Conservation (phyloP, 2,888 invertebrate species). For the Drosophila niveifrons region DNA sequence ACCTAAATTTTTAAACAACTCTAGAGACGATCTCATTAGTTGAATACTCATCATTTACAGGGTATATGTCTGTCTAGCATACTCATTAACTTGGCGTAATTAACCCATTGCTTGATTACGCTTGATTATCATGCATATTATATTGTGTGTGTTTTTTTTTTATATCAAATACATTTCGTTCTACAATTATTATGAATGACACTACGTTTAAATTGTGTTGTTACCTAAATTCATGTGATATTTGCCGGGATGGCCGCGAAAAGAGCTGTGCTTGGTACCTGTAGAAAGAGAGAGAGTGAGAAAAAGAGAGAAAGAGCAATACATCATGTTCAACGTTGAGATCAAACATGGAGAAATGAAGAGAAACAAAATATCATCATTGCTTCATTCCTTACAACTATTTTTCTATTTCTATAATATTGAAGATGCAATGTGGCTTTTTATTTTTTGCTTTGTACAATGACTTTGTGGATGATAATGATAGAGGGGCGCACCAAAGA, state of each 20-base stretch:
- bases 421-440: constrained; percentile 34
- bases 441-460: constrained; percentile 23
- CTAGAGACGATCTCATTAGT: not conserved
- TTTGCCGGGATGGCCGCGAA: constrained; percentile 85
- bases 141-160: constrained; percentile 1
- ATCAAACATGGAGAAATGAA: constrained; percentile 7
- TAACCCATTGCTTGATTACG: constrained; percentile 7
- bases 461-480: constrained; percentile 42
- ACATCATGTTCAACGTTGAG: constrained; percentile 37
- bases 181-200: constrained; percentile 66
- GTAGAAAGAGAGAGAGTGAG: constrained; percentile 69
- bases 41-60: not conserved
- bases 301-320: constrained; percentile 30
- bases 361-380: constrained; percentile 20
- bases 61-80: not conserved
- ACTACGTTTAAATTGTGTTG: constrained; percentile 60
- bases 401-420: constrained; percentile 21
- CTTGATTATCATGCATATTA: constrained; percentile 46
- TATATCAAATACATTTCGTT: constrained; percentile 35
- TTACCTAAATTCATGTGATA: constrained; percentile 85
- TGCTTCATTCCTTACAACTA: constrained; percentile 14
- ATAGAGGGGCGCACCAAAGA: not conserved
- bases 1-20: not conserved
- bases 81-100: not conserved
- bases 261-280: constrained; percentile 85